Percentiles rank a stretch among this genome's conserved stretches.
Evolutionary conservation across 2,113 vertebrate species (phyloP).

Genomic region (Callithrix jacchus): DNA sequence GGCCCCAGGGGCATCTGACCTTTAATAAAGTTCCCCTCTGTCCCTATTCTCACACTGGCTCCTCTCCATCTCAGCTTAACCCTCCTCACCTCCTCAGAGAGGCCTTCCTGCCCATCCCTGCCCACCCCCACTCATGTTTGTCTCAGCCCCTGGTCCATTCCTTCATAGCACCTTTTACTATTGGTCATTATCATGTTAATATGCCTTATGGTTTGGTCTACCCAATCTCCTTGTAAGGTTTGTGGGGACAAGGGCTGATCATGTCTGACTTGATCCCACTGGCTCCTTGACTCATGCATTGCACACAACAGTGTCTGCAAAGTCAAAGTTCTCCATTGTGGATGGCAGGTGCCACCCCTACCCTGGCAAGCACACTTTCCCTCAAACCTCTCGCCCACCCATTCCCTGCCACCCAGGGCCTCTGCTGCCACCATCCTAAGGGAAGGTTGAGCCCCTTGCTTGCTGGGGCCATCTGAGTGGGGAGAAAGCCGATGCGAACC

Average conservation of each 20-base stretch:
- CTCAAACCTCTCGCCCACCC: neutral
- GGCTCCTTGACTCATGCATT: neutral
- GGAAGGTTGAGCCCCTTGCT: neutral
- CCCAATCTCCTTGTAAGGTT: neutral
- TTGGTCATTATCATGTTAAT: too few relatives aligned
- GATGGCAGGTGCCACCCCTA: neutral
- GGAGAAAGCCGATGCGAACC: neutral
- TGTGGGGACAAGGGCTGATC: accelerated
- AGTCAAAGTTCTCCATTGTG: too few relatives aligned
- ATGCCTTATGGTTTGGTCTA: accelerated
- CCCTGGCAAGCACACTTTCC: neutral
- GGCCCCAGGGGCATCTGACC: neutral
- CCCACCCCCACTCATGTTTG: neutral
- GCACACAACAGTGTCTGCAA: too few relatives aligned
- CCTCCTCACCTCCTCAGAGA: neutral
- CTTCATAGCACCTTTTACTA: neutral
- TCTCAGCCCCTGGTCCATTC: neutral
- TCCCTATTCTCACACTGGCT: neutral
- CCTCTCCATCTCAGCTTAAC: neutral
- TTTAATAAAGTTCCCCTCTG: neutral
- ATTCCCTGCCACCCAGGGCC: neutral
- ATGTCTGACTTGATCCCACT: neutral
- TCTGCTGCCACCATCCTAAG: neutral
- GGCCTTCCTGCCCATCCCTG: too few relatives aligned
- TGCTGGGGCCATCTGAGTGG: neutral